These are phyloP conservation scores for Ptilodon capucinus DNA, from an alignment of 2,888 invertebrate species.

Conservation along the genomic window DNA sequence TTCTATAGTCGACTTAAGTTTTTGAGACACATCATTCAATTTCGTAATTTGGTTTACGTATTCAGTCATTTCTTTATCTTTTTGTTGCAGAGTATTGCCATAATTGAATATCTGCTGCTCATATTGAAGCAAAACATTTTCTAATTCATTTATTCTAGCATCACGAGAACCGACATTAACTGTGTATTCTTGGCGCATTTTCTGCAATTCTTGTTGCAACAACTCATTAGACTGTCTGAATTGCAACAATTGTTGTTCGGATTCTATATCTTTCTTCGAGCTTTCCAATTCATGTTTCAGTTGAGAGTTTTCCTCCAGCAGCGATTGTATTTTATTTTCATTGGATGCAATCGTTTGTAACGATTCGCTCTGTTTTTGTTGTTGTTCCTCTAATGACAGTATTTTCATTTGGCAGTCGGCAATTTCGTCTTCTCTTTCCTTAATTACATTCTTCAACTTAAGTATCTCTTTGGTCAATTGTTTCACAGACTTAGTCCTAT, in stretches of 20 bases:
- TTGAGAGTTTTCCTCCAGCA: slow-evolving; percentile 66
- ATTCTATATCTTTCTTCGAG: slow-evolving; percentile 48
- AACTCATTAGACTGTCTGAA: slow-evolving; percentile 53
- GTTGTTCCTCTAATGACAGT: slow-evolving; percentile 73
- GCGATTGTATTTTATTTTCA: slow-evolving; percentile 66
- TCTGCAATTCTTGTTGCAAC: slow-evolving; percentile 61
- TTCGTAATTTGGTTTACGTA: slow-evolving; percentile 81
- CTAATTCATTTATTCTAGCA: slow-evolving; percentile 73
- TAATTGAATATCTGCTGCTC: slow-evolving; percentile 75
- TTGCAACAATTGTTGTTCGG: slow-evolving; percentile 50
- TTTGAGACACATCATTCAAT: slow-evolving; percentile 76
- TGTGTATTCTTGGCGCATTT: slow-evolving; percentile 63
- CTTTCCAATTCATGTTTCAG: slow-evolving; percentile 65
- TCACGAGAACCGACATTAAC: slow-evolving; percentile 65
- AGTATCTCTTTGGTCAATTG: slow-evolving; percentile 79
- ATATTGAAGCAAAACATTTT: slow-evolving; percentile 72
- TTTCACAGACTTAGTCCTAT: slow-evolving; percentile 69
- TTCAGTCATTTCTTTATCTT: slow-evolving; percentile 73
- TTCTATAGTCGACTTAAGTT: slow-evolving; percentile 75
- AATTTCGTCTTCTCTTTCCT: slow-evolving; percentile 79
- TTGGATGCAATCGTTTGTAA: slow-evolving; percentile 54
- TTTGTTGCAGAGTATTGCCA: slow-evolving; percentile 67
- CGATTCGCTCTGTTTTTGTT: slow-evolving; percentile 69
- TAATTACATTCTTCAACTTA: slow-evolving; percentile 74
- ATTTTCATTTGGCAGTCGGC: slow-evolving; percentile 79